A percentile compares a stretch with the other conserved stretches of the same genome.
Evolutionary conservation across 2,113 vertebrate species (phyloP).

Genomic region (Oceanodroma tethys): DNA sequence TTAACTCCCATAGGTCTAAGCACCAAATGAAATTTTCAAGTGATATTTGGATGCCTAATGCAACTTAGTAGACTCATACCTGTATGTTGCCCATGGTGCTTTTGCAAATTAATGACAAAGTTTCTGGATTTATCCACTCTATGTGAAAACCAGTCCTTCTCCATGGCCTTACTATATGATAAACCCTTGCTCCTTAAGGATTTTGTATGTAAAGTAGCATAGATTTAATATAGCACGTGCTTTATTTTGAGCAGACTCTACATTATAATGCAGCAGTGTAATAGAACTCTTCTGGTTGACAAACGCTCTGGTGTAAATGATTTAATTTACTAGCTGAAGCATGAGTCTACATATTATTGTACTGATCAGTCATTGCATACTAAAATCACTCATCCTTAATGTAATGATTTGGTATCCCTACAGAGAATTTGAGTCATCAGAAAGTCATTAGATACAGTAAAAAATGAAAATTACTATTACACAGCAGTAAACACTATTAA

Average conservation of each 20-base stretch:
- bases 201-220: slow-evolving; percentile 19
- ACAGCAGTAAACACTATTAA: slow-evolving; percentile 87
- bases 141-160: neutral
- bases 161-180: neutral
- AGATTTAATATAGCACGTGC: slow-evolving; percentile 60
- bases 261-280: slow-evolving; percentile 62
- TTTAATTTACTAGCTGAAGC: slow-evolving; percentile 79
- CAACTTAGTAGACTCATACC: neutral
- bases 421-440: slow-evolving; percentile 86
- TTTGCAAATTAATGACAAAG: neutral
- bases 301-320: slow-evolving; percentile 76
- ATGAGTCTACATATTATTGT: slow-evolving; percentile 79
- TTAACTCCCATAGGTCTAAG: neutral
- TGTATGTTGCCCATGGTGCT: neutral
- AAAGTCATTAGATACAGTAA: slow-evolving; percentile 88
- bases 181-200: neutral
- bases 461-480: slow-evolving; percentile 87
- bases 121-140: neutral
- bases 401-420: slow-evolving; percentile 85
- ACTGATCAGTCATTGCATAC: slow-evolving; percentile 82
- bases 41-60: neutral
- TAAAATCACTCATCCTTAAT: slow-evolving; percentile 88
- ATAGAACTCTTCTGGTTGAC: slow-evolving; percentile 72
- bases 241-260: slow-evolving; percentile 71
- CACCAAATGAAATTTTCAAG: neutral